A percentile compares a stretch with the other conserved stretches of the same genome.
Conservation (phyloP, 2,113 vertebrate genomes). For the Coregonus clupeaformis region DNA sequence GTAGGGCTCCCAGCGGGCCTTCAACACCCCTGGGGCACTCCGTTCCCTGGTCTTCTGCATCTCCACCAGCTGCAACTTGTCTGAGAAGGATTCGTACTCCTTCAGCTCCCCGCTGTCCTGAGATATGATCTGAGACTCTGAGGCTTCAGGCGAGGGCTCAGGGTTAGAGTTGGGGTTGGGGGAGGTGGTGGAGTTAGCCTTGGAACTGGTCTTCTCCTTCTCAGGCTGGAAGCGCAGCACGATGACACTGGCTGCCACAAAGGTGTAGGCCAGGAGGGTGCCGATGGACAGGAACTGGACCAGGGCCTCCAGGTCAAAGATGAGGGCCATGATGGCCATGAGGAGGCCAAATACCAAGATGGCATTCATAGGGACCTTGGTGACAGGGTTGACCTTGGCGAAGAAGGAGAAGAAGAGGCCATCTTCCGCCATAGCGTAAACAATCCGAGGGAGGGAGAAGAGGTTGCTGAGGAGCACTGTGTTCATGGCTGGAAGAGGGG, state of each 20-base stretch:
- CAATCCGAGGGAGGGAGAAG: constrained; percentile 92
- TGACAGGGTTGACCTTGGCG: constrained; percentile 84
- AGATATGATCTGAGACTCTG: constrained; percentile 53
- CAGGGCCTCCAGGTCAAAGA: constrained; percentile 91
- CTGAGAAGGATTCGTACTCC: constrained; percentile 90
- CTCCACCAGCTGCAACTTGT: constrained; percentile 87
- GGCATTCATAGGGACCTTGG: constrained; percentile 87
- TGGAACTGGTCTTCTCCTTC: constrained; percentile 58
- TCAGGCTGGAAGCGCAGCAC: constrained; percentile 87
- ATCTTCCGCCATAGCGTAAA: constrained; percentile 93
- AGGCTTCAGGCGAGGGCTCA: constrained; percentile 23
- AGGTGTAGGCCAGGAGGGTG: constrained; percentile 91
- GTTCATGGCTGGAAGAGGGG: constrained; percentile 85
- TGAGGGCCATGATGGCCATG: constrained; percentile 84
- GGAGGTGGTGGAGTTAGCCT: background rate
- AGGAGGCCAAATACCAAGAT: constrained; percentile 87
- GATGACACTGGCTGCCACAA: constrained; percentile 88
- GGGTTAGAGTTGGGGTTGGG: constrained; percentile 49
- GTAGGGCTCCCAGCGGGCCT: constrained; percentile 83
- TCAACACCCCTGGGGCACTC: constrained; percentile 80
- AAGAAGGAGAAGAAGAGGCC: constrained; percentile 93
- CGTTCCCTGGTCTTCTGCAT: constrained; percentile 62
- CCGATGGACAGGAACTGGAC: constrained; percentile 96
- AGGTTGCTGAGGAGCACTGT: constrained; percentile 92
- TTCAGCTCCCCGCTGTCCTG: constrained; percentile 70